These are phyloP conservation scores for Zapornia atra DNA, from an alignment of 2,113 vertebrate genomes.

Conservation along the genomic window DNA sequence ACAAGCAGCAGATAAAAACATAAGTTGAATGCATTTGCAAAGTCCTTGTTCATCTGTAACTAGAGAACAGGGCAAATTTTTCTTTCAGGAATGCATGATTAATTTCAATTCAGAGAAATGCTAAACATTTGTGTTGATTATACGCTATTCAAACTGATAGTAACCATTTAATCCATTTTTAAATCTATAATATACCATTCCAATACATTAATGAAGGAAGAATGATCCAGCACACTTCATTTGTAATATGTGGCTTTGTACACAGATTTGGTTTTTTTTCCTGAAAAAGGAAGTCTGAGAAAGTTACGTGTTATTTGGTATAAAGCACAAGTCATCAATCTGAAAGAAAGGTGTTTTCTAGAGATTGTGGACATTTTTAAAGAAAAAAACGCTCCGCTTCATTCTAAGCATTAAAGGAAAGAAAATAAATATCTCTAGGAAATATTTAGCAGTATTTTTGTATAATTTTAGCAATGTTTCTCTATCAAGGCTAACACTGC, in stretches of 20 bases:
- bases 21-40: not conserved
- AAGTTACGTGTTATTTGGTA: not conserved
- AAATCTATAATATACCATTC: not conserved
- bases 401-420: not conserved
- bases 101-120: constrained; percentile 1
- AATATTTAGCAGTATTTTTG: not conserved
- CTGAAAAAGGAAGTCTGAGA: not conserved
- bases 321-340: not conserved
- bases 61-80: not conserved
- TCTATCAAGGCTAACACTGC: not conserved
- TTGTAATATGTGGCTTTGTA: not conserved
- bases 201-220: not conserved
- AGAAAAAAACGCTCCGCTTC: not conserved
- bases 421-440: not conserved
- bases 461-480: not conserved
- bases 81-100: not conserved
- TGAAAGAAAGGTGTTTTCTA: not conserved
- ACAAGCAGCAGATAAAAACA: not conserved
- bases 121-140: not conserved
- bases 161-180: not conserved
- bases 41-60: not conserved
- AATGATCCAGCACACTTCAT: not conserved
- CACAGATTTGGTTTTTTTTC: constrained; percentile 19
- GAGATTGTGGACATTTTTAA: not conserved
- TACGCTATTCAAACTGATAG: not conserved